Evolutionary conservation across 2,113 vertebrate species (phyloP).

Genomic region (Tympanuchus pallidicinctus): DNA sequence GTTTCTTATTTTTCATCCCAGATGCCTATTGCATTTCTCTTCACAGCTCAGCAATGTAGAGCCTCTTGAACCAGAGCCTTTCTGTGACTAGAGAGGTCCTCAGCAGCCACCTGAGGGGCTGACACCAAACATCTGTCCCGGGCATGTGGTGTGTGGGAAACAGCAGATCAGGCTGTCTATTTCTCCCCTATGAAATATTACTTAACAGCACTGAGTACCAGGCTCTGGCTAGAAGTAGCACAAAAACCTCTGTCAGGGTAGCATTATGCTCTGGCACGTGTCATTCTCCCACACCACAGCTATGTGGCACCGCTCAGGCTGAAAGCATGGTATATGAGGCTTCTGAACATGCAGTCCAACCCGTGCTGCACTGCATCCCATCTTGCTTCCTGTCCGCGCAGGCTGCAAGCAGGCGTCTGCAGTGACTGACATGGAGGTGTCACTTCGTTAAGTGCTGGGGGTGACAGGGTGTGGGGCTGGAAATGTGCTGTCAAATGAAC

Average conservation of each 20-base stretch:
- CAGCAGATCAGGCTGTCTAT: background rate
- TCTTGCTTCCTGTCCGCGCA: background rate
- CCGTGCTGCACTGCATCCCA: fast-evolving
- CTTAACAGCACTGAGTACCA: background rate
- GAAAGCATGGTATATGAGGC: fast-evolving
- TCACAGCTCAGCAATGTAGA: background rate
- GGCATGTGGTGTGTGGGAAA: background rate
- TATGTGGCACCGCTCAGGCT: background rate
- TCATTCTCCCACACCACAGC: background rate
- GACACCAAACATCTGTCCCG: background rate
- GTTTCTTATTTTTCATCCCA: background rate
- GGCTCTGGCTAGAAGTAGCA: background rate
- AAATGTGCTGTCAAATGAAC: background rate
- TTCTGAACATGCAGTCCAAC: background rate
- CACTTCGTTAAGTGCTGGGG: background rate
- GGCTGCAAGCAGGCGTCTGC: background rate
- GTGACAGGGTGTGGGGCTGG: background rate
- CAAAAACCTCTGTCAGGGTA: background rate
- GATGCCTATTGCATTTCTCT: background rate
- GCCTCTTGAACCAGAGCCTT: background rate
- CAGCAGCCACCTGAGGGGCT: background rate
- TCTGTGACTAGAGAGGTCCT: fast-evolving
- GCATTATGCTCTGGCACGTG: background rate
- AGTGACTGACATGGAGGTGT: background rate
- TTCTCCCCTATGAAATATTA: background rate